These are phyloP conservation scores for Clivina fossor DNA, from an alignment of 2,888 invertebrate genomes.

Conservation along the genomic window DNA sequence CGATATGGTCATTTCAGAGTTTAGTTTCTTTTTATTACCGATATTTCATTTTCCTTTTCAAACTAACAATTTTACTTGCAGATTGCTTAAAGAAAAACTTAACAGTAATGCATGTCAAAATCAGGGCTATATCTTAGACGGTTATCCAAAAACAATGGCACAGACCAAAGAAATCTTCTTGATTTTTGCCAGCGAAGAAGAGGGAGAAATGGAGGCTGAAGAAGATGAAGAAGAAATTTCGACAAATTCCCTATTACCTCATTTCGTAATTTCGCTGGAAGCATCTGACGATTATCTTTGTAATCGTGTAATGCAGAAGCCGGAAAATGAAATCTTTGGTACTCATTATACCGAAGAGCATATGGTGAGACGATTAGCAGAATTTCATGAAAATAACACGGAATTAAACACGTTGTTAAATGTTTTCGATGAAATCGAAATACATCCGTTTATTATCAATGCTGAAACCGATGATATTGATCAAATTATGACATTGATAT, in stretches of 20 bases:
- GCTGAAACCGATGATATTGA: conserved; percentile 24
- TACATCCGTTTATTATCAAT: conserved; percentile 62
- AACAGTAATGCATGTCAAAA: conserved; percentile 65
- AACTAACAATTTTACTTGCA: conserved; percentile 40
- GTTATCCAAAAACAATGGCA: conserved; percentile 64
- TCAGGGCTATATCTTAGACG: conserved; percentile 77
- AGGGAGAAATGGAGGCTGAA: conserved; percentile 52
- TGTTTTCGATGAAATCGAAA: conserved; percentile 73
- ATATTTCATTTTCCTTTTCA: background rate
- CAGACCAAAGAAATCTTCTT: conserved; percentile 57
- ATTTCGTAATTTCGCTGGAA: conserved; percentile 54
- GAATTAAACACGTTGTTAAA: conserved; percentile 68
- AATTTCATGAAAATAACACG: conserved; percentile 59
- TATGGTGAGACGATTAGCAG: conserved; percentile 58
- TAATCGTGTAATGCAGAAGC: conserved; percentile 62
- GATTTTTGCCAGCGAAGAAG: conserved; percentile 48
- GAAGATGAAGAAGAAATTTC: conserved; percentile 51
- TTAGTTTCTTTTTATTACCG: too few species aligned
- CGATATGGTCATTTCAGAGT: conserved; percentile 51
- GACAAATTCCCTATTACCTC: conserved; percentile 56
- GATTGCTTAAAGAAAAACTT: conserved; percentile 58
- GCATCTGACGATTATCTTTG: conserved; percentile 65
- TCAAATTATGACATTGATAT: conserved; percentile 38
- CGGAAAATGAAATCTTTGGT: conserved; percentile 56
- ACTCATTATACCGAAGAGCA: conserved; percentile 61